Conservation (phyloP, 2,888 invertebrate species). For the Tricholauxania praeusta region DNA sequence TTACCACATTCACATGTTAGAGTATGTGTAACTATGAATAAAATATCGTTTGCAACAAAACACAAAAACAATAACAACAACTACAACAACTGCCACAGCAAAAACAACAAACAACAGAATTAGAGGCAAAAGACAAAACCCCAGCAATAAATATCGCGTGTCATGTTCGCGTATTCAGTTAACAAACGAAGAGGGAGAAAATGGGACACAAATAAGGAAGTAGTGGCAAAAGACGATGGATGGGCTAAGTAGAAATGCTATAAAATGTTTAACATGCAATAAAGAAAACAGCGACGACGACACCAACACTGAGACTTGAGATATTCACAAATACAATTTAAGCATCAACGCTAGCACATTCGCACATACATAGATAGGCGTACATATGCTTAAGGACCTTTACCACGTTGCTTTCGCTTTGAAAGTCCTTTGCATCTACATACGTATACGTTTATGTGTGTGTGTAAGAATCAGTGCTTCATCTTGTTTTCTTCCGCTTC, state of each 20-base stretch:
- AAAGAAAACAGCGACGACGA: conserved; percentile 16
- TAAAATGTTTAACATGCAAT: conserved; percentile 32
- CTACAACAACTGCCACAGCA: not conserved
- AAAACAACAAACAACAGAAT: not conserved
- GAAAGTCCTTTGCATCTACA: no score
- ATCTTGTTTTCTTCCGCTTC: not conserved
- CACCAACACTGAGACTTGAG: not conserved
- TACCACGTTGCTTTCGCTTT: no score
- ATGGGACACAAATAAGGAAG: not conserved
- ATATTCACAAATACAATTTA: no score
- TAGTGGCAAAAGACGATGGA: no score
- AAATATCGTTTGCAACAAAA: conserved; percentile 9
- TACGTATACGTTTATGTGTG: no score
- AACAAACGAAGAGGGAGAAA: not conserved
- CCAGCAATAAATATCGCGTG: conserved; percentile 29
- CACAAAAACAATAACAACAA: conserved; percentile 6
- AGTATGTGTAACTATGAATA: conserved; percentile 17
- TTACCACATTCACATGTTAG: not conserved
- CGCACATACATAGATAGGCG: no score
- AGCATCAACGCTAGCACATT: not conserved
- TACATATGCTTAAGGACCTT: no score
- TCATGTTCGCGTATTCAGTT: conserved; percentile 34
- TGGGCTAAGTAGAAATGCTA: not conserved
- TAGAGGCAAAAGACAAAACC: not conserved
- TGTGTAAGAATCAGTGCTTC: not conserved